Conservation (phyloP, 2,113 vertebrate genomes). For the Lepisosteus oculatus region DNA sequence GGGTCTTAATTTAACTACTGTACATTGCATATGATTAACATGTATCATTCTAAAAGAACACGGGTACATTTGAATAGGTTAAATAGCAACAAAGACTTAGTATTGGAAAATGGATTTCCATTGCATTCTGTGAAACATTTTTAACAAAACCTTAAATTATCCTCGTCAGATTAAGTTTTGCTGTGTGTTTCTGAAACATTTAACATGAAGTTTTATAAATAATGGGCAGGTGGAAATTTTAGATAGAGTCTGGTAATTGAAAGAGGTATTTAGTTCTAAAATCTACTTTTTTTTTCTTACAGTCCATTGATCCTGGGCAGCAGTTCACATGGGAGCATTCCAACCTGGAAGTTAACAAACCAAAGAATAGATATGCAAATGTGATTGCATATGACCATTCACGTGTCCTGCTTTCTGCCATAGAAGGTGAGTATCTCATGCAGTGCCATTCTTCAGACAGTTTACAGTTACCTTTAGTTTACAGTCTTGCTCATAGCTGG, state of each 20-base stretch:
- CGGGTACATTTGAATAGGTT: background rate
- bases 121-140: no score
- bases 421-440: slow-evolving; percentile 79
- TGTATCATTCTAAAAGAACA: slow-evolving; percentile 3
- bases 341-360: slow-evolving; percentile 98
- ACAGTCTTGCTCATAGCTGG: background rate
- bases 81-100: slow-evolving; percentile 7
- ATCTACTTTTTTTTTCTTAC: slow-evolving; percentile 49
- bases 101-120: no score
- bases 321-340: slow-evolving; percentile 99
- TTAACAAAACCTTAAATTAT: no score
- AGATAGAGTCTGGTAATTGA: no score
- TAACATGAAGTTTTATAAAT: no score
- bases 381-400: slow-evolving; percentile 98
- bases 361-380: slow-evolving; percentile 98
- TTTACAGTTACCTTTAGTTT: background rate
- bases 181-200: no score
- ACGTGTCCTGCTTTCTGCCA: slow-evolving; percentile 88
- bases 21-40: slow-evolving; percentile 22
- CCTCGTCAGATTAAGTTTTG: no score
- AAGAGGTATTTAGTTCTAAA: background rate
- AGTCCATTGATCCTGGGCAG: slow-evolving; percentile 96
- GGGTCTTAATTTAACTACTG: slow-evolving; percentile 30
- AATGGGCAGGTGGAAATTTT: no score
- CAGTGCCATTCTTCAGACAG: background rate